phyloP scores from a whole-genome alignment of 1,140 invertebrate genomes.

The Scylla paramamosain region DNA sequence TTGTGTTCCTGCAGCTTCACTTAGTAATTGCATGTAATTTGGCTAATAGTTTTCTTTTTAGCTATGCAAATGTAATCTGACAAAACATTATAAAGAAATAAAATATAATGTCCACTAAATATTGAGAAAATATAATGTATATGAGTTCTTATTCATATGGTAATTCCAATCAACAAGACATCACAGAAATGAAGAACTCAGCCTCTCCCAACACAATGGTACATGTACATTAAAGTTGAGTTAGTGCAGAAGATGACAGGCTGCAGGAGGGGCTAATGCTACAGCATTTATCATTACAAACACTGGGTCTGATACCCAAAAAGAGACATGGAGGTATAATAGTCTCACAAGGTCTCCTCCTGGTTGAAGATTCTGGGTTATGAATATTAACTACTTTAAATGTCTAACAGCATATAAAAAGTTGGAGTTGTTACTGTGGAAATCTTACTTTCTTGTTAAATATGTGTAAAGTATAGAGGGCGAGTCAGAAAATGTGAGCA shows the following conservation, averaged over 20 bases:
- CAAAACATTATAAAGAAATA: background rate
- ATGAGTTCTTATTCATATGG: background rate
- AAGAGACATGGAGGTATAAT: slow-evolving; percentile 31
- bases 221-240: background rate
- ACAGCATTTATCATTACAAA: background rate
- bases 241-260: slow-evolving; percentile 7
- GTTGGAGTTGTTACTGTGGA: slow-evolving; percentile 61
- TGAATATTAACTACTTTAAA: slow-evolving; percentile 46
- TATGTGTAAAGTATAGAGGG: slow-evolving; percentile 53
- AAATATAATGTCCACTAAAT: background rate
- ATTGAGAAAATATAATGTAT: background rate
- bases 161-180: background rate
- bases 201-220: background rate
- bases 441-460: slow-evolving; percentile 54
- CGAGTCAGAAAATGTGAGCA: slow-evolving; percentile 58
- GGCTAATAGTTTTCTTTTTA: background rate
- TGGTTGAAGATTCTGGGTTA: slow-evolving; percentile 32
- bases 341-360: slow-evolving; percentile 67
- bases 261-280: slow-evolving; percentile 9
- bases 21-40: background rate
- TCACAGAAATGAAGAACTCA: background rate
- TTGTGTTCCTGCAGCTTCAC: background rate
- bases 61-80: background rate
- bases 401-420: slow-evolving; percentile 39
- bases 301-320: background rate